Conservation (phyloP, 2,888 invertebrate genomes). For the Malacosoma neustria region DNA sequence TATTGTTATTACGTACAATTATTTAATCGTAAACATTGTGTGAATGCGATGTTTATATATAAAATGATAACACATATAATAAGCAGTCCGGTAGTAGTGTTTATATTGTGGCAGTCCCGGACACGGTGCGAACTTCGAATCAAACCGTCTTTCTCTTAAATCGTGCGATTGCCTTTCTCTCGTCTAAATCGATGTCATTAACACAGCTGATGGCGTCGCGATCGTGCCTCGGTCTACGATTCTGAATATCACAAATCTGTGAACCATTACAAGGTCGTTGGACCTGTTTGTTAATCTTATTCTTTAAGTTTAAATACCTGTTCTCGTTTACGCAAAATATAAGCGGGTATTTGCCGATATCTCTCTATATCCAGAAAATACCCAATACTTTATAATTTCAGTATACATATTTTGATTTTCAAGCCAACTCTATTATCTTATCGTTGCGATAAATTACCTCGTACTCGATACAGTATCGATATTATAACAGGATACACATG, state of each 20-base stretch:
- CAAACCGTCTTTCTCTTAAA: constrained; percentile 15
- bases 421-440: constrained; percentile 44
- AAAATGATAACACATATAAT: too few species aligned
- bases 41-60: too few species aligned
- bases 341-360: constrained; percentile 4
- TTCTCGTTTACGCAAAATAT: constrained; percentile 10
- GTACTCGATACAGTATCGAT: constrained; percentile 63
- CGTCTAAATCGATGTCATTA: constrained; percentile 30
- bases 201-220: constrained; percentile 23
- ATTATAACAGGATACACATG: constrained; percentile 41
- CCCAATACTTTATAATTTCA: constrained; percentile 22
- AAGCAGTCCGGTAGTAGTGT: too few species aligned
- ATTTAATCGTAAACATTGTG: too few species aligned
- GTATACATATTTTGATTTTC: constrained; percentile 26
- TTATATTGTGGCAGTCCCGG: too few species aligned
- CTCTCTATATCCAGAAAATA: constrained; percentile 21
- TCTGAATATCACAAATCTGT: constrained; percentile 18
- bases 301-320: constrained; percentile 4
- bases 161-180: constrained; percentile 33
- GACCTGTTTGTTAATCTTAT: constrained; percentile 18
- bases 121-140: too few species aligned
- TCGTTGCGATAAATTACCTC: constrained; percentile 62
- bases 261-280: constrained; percentile 27
- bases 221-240: constrained; percentile 12
- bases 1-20: too few species aligned